Conservation (phyloP, 1,140 invertebrate species). For the Ceratina australensis region DNA sequence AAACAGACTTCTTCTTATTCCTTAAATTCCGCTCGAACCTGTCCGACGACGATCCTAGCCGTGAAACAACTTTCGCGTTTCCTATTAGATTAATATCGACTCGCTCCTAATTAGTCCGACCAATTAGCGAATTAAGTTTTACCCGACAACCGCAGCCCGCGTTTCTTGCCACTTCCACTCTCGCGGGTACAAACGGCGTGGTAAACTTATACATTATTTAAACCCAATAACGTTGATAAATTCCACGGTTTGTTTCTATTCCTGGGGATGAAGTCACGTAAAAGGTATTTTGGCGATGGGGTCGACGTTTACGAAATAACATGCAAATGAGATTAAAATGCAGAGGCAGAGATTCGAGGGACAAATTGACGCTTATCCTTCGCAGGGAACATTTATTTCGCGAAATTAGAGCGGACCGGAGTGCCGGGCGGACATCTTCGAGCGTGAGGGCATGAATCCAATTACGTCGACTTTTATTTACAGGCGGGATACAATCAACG, state of each 20-base stretch:
- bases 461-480: slow-evolving; percentile 42
- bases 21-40: slow-evolving; percentile 50
- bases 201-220: too few species aligned
- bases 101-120: slow-evolving; percentile 9
- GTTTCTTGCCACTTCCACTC: neutral
- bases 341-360: neutral
- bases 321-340: slow-evolving; percentile 13
- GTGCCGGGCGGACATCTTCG: slow-evolving; percentile 14
- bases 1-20: slow-evolving; percentile 39
- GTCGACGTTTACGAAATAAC: neutral
- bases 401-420: slow-evolving; percentile 20
- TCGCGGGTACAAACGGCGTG: too few species aligned
- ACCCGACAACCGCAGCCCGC: too few species aligned
- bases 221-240: too few species aligned
- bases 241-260: neutral
- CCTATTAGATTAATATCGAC: slow-evolving; percentile 30
- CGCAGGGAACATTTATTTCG: slow-evolving; percentile 7
- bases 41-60: slow-evolving; percentile 13
- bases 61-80: slow-evolving; percentile 24
- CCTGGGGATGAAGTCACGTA: neutral
- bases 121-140: slow-evolving; percentile 30
- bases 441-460: slow-evolving; percentile 40
- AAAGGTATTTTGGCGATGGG: neutral
- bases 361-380: slow-evolving; percentile 1
- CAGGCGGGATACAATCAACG: slow-evolving; percentile 37